Conservation (phyloP, 2,888 invertebrate species). For the Drosophila leonis region DNA sequence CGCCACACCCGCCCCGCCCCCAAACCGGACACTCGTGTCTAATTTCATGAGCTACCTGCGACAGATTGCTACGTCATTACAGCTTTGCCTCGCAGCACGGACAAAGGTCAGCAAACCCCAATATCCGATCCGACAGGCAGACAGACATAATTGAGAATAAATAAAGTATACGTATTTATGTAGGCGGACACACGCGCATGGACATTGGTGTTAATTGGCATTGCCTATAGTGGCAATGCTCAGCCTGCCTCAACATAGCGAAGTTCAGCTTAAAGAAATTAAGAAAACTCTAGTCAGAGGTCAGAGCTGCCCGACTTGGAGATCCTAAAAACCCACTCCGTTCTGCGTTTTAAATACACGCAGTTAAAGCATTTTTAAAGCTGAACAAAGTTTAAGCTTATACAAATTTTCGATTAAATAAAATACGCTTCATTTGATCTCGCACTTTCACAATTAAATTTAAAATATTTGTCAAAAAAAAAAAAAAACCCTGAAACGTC, state of each 20-base stretch:
- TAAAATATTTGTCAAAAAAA: too few species aligned
- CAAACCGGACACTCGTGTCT: constrained; percentile 68
- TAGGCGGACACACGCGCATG: neutral
- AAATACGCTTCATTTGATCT: too few species aligned
- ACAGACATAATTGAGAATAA: constrained; percentile 31
- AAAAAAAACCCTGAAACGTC: too few species aligned
- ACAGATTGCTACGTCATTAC: constrained; percentile 76
- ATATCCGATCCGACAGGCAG: constrained; percentile 11
- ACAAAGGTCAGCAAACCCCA: constrained; percentile 33
- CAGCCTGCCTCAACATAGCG: neutral
- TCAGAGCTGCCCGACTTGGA: too few species aligned
- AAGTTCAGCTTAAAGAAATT: neutral
- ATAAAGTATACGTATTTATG: constrained; percentile 24
- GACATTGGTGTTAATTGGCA: neutral
- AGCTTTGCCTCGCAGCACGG: constrained; percentile 23
- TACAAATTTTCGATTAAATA: too few species aligned
- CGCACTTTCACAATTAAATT: too few species aligned
- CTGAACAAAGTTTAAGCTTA: too few species aligned
- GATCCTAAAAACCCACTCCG: too few species aligned
- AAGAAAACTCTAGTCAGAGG: too few species aligned
- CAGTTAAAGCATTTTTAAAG: too few species aligned
- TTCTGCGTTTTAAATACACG: too few species aligned
- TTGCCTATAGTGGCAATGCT: neutral
- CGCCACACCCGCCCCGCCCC: neutral
- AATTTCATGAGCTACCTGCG: constrained; percentile 75